Evolutionary conservation across 2,888 invertebrate species (phyloP), one percentile per base, ranked within the genome.

Genomic region (Polietes domitor): DNA sequence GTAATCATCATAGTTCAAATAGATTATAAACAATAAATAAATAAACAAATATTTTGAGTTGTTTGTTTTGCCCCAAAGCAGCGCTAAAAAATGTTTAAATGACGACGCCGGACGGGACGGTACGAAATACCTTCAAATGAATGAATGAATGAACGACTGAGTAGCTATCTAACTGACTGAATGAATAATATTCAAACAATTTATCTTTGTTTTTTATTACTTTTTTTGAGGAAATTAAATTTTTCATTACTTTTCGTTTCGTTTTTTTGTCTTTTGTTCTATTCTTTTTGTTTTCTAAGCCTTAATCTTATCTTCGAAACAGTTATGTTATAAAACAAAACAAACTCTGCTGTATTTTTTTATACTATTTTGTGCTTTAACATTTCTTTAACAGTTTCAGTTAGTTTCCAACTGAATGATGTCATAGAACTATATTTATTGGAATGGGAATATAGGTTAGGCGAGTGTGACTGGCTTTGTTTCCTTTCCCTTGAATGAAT

Each of bases 21-120:
- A 68, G 68, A 41, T 68, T 68, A 68, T 68, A 68, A 68, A 68
- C 68, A 68, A 68, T 68, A 68, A 68, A 68, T 68, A 68, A 68
- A 68, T 41, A 68, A 68, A 68, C 68, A 68, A 68, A 37, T 43
- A 37, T 43, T 65, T 68, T 68, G 24, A 17, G n/a, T 63, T 10
- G 17, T 17, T 63, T 32, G 12, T 37, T 65, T n/a, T 41, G 19
- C 65, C 17, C 37, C 21, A 12, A 65, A 65, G 65, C 65, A 17
- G 63, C n/a, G n/a, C 63, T 63, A 37, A 21, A 37, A 26, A 19
- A 17, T 21, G 21, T 68, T 68, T 41, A 6, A 68, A 65, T 41
- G 43, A 21, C 37, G 37, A 12, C 21, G 15, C 17, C 24, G 28
- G 61, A 3, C 2, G 61, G 12, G 32, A 65, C 1, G 37, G 19